Evolutionary conservation across 1,140 invertebrate genomes (phyloP), one percentile per base, ranked within the genome.

Genomic region (Hirudo medicinalis): DNA sequence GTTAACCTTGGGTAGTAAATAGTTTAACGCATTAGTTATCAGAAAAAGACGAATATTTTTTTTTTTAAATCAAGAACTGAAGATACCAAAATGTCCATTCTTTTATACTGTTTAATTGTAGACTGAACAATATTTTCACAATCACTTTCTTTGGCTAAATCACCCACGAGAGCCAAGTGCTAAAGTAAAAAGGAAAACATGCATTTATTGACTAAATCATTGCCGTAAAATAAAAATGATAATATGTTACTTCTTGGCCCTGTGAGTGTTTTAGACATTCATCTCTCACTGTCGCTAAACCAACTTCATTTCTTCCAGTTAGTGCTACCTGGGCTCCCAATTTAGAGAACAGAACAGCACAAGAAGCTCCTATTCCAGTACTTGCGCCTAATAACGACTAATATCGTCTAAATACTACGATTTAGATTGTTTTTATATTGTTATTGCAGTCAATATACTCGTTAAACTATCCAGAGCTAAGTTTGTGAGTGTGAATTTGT

Each of bases 321-420:
- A 94, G 74, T 0, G 83, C 84, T n/a, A 91, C 77, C 54, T 77
- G 83, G 1, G 89, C 90, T 57, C 89, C 88, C 22, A 89, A 79
- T 75, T 87, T 85, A 2, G 90, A 86, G 75, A 94, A 87, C 69
- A 88, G 85, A 60, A 89, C 72, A 1, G 91, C 90, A 25, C 89
- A 89, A 22, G 87, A 88, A 55, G 87, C 87, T 69, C 91, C 91
- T 75, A 94, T 92, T 1, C 91, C 91, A 49, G 90, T 91, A 79
- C 89, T 90, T 0, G 91, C 90, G 68, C 91, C 91, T 86, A 72
- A 15, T 74, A 73, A 40, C 43, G 9, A 49, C 43, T 0, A n/a
- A n/a, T n/a, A 49, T 49, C 5, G 43, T 49, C 43, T 49, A 49
- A 49, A 49, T 15, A 49, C 43, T 8, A 9, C 13, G 32, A 36